Base-by-base conservation (phyloP, 1,140 invertebrate species). In the Calephelis virginiensis region DNA sequence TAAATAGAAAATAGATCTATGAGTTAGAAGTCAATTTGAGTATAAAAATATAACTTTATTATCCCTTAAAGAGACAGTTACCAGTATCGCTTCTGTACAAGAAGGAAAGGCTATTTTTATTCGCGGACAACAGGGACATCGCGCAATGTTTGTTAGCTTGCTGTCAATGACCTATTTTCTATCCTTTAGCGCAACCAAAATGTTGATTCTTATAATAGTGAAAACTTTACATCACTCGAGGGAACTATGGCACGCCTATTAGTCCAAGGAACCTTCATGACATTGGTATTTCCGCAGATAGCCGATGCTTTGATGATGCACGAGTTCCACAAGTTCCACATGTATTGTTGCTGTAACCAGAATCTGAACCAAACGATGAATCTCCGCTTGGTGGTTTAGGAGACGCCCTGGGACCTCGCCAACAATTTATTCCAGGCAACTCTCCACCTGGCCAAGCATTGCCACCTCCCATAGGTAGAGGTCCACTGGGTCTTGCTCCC, bases 321-420 rank as follows among this genome's bases (percentile, higher is more conserved):
- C 91, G 75, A 0, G 91, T 92, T 11, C 92, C 92, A 63, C 91
- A 92, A 0, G 92, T 93, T 2, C 92, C 92, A 47, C 91, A 92
- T 6, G 92, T 93, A 69, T 93, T 92, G 80, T 93, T 93, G 81
- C 93, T 93, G 76, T 93, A 93, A 8, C 93, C 93, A 6, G 92
- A 93, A 74, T 93, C 93, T 0, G 92, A 92, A 0, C 91, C 92
- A 43, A 92, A 90, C 0, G 91, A 92, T 14, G 92, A 92, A 72
- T 93, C 90, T 69, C 92, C 89, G 66, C 90, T 85, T 13, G 90
- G 82, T 53, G 89, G 85, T 66, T 91, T 85, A 1, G 89, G 83
- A 48, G 89, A 87, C 13, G 87, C 81, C 50, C 89, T 72, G n/a
- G 87, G 87, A 70, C 81, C 83, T 85, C 84, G 86, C 90, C 89